Evolutionary conservation across 2,113 vertebrate genomes (phyloP), one percentile per base, ranked within the genome.

Genomic region (Lichenostomus cassidix): DNA sequence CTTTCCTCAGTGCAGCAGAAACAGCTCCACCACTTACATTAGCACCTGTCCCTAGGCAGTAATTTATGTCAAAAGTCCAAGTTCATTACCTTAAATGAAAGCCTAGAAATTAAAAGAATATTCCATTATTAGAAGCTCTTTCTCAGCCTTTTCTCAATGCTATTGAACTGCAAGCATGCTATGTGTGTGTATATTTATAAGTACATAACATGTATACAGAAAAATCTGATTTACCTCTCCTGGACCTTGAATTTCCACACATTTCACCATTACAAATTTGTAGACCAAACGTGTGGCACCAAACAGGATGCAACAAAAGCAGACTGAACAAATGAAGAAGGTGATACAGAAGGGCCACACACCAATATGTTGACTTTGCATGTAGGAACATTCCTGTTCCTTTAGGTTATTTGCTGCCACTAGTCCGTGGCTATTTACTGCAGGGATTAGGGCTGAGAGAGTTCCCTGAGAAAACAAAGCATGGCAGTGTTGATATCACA

Each of bases 291-390:
- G 1, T 63, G 80, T 83, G 47, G 65, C 53, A 74, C 42, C 58
- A 44, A 92, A 50, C 9, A 85, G 29, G 35, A 39, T 39, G 39
- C 52, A 55, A 41, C 35, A 82, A 81, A 53, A 81, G 3, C 56
- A 78, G 69, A 63, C 23, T 46, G 42, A 92, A 47, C 9, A 64
- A 74, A 41, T n/a, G 6, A 74, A 25, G 42, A 35, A n/a, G 52
- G 20, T 35, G 39, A 58, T 31, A 33, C 0, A 68, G 53, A 64
- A 0, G 4, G 25, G 63, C 25, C 46, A 64, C 0, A 0, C 0
- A 2, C 41, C 46, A 53, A 14, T 19, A 49, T 5, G 80, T 9
- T 65, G 63, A 49, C 29, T 87, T 77, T 41, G 24, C 37, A 50
- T 35, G 29, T 5, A 50, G 41, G 63, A 85, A 69, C 67, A 49